Conservation (phyloP, 2,113 vertebrate species). For the Chaenogobius annularis region DNA sequence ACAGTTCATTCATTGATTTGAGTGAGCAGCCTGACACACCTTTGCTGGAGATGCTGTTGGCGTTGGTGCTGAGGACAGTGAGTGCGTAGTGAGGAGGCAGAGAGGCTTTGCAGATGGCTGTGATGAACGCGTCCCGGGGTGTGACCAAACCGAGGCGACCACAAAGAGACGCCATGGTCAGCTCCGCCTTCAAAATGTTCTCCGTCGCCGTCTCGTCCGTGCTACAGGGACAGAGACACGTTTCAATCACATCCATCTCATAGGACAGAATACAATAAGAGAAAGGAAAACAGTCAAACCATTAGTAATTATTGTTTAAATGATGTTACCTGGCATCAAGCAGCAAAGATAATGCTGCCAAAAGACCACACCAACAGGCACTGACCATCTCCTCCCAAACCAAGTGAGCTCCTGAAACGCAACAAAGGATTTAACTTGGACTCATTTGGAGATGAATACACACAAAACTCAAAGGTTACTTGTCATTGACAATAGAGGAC, state of each 20-base stretch:
- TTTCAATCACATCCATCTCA: too few relatives aligned
- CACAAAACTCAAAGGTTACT: too few relatives aligned
- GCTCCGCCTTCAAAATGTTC: slow-evolving; percentile 96
- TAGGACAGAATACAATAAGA: too few relatives aligned
- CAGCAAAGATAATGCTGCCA: slow-evolving; percentile 93
- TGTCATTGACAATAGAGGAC: too few relatives aligned
- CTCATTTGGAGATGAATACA: not conserved
- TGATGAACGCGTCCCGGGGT: slow-evolving; percentile 97
- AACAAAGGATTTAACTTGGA: not conserved
- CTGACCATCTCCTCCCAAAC: slow-evolving; percentile 99
- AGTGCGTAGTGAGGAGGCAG: slow-evolving; percentile 96
- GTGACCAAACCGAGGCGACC: slow-evolving; percentile 91
- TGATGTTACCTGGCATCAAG: slow-evolving; percentile 91
- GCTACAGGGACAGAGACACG: slow-evolving; percentile 69
- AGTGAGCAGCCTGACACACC: slow-evolving; percentile 61
- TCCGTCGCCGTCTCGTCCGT: slow-evolving; percentile 97
- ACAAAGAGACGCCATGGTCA: slow-evolving; percentile 95
- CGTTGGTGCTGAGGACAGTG: slow-evolving; percentile 87
- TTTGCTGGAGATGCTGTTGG: slow-evolving; percentile 85
- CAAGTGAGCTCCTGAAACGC: slow-evolving; percentile 81
- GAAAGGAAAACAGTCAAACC: too few relatives aligned
- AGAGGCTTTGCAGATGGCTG: slow-evolving; percentile 97
- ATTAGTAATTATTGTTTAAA: not conserved
- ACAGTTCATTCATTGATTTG: too few relatives aligned
- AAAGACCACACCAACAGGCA: slow-evolving; percentile 96